Conservation (phyloP, 2,888 invertebrate genomes). For the Labia minor region DNA sequence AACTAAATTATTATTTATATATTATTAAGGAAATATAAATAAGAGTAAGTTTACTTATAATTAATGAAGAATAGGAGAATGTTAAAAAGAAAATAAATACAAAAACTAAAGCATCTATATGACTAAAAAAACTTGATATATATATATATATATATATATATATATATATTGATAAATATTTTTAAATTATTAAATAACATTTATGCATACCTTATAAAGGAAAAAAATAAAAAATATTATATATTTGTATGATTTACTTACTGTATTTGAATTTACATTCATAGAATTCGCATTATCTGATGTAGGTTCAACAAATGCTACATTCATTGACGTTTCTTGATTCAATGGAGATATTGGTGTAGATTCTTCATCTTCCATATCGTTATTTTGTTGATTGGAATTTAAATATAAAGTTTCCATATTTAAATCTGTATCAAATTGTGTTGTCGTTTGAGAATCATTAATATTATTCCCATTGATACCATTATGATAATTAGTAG, state of each 20-base stretch:
- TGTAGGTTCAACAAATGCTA: conserved; percentile 34
- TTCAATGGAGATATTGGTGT: conserved; percentile 43
- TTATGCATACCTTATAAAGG: too few relatives aligned
- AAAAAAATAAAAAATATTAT: too few relatives aligned
- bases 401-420: conserved; percentile 22
- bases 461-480: conserved; percentile 24
- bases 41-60: too few relatives aligned
- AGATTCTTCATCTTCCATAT: conserved; percentile 51
- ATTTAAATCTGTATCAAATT: not conserved
- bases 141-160: too few relatives aligned
- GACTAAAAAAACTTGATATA: too few relatives aligned
- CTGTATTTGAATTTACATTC: conserved; percentile 25
- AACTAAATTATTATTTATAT: too few relatives aligned
- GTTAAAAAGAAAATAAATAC: too few relatives aligned
- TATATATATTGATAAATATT: too few relatives aligned
- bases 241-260: not conserved
- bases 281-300: conserved; percentile 34
- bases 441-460: not conserved
- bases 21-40: too few relatives aligned
- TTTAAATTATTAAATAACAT: too few relatives aligned
- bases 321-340: conserved; percentile 34
- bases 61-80: too few relatives aligned
- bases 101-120: too few relatives aligned
- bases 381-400: conserved; percentile 32
- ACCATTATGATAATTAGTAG: conserved; percentile 20